Percentiles rank a stretch among this genome's conserved stretches.
These are phyloP conservation scores for Zophobas morio DNA, from an alignment of 1,140 invertebrate species.

Conservation along the genomic window DNA sequence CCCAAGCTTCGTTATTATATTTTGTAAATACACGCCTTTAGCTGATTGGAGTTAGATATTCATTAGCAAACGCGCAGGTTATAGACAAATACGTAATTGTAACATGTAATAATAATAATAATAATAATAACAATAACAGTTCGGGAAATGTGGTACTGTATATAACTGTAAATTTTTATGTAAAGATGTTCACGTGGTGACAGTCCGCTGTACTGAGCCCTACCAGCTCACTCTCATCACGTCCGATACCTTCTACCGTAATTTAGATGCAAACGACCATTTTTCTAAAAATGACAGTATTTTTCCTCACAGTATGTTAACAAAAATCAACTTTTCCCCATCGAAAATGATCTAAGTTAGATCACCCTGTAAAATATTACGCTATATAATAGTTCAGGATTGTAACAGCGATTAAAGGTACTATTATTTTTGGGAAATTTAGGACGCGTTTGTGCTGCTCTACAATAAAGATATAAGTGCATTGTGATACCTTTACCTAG, in stretches of 20 bases:
- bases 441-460: slow-evolving; percentile 42
- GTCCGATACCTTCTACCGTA: slow-evolving; percentile 1
- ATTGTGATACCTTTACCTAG: slow-evolving; percentile 45
- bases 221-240: slow-evolving; percentile 48
- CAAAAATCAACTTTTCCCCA: not conserved
- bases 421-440: slow-evolving; percentile 37
- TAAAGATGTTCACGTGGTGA: slow-evolving; percentile 14
- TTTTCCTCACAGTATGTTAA: slow-evolving; percentile 2
- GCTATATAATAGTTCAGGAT: not conserved
- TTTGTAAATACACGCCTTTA: slow-evolving; percentile 47
- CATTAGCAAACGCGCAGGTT: slow-evolving; percentile 21
- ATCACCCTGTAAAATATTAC: not conserved
- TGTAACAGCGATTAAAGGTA: slow-evolving; percentile 3
- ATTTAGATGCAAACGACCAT: not conserved
- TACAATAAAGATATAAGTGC: slow-evolving; percentile 44
- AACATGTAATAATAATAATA: slow-evolving; percentile 5
- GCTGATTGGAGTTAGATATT: slow-evolving; percentile 26
- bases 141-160: slow-evolving; percentile 45
- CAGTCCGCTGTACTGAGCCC: slow-evolving; percentile 51
- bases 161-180: slow-evolving; percentile 42
- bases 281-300: slow-evolving; percentile 39
- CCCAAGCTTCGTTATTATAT: slow-evolving; percentile 48
- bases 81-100: slow-evolving; percentile 38
- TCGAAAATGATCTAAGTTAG: not conserved
- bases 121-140: slow-evolving; percentile 12